A percentile compares a stretch with the other conserved stretches of the same genome.
Evolutionary conservation across 1,140 invertebrate species (phyloP).

Genomic region (Heliconius eleuchia): DNA sequence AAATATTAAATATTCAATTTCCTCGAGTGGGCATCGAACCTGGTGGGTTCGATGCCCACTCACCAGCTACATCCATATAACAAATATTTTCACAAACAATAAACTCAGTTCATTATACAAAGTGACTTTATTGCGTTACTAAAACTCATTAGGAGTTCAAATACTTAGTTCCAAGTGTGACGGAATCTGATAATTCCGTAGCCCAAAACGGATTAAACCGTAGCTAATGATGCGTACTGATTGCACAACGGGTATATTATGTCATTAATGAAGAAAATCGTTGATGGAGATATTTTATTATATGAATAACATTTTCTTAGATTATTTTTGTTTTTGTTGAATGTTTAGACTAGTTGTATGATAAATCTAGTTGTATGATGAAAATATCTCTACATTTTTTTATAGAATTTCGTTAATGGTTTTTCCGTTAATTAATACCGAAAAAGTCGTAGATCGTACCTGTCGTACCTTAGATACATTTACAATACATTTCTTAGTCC

Average conservation of each 20-base stretch:
- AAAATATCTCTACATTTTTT: too few relatives aligned
- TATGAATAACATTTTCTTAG: too few relatives aligned
- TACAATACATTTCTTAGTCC: too few relatives aligned
- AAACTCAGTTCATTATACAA: slow-evolving; percentile 63
- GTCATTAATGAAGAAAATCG: not conserved
- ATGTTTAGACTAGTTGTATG: too few relatives aligned
- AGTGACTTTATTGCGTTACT: slow-evolving; percentile 69
- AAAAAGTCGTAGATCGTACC: too few relatives aligned
- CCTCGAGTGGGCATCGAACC: too few relatives aligned
- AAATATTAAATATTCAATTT: too few relatives aligned
- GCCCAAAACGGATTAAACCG: slow-evolving; percentile 62
- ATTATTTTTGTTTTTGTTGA: too few relatives aligned
- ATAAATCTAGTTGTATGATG: too few relatives aligned
- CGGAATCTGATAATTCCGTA: slow-evolving; percentile 74
- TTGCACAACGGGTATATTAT: slow-evolving; percentile 9
- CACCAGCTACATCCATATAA: slow-evolving; percentile 34
- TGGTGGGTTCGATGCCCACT: not conserved
- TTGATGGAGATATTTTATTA: not conserved
- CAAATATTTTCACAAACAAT: slow-evolving; percentile 67
- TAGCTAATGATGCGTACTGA: slow-evolving; percentile 53
- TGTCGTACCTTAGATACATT: too few relatives aligned
- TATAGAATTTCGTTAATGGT: too few relatives aligned
- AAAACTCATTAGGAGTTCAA: slow-evolving; percentile 66
- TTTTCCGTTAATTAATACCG: too few relatives aligned
- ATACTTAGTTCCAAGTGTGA: slow-evolving; percentile 67